Evolutionary conservation across 2,113 vertebrate species (phyloP).

Genomic region (Ciconia maguari): DNA sequence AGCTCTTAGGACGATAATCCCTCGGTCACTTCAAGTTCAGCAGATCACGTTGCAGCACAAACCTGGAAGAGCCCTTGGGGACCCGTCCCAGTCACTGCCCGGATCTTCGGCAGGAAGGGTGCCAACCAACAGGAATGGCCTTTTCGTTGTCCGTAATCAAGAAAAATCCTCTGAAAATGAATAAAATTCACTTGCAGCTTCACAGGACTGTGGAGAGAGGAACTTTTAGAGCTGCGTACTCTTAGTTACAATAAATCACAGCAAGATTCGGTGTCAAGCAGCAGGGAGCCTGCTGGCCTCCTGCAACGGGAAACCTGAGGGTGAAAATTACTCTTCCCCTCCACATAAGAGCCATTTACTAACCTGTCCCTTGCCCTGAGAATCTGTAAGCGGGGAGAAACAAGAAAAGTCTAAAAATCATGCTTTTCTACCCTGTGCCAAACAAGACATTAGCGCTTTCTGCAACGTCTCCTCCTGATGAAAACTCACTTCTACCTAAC

Average conservation of each 20-base stretch:
- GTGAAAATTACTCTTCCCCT: not conserved
- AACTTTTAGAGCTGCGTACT: not conserved
- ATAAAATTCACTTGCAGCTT: not conserved
- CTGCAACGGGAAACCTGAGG: fast-evolving
- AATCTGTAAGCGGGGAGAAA: not conserved
- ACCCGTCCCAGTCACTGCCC: not conserved
- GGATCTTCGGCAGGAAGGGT: not conserved
- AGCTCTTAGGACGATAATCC: not conserved
- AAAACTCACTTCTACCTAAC: not conserved
- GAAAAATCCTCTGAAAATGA: not conserved
- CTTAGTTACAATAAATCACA: not conserved
- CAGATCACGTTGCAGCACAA: not conserved
- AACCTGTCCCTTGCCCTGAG: not conserved
- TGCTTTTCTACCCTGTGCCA: not conserved
- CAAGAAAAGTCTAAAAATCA: not conserved
- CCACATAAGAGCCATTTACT: not conserved
- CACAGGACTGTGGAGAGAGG: not conserved
- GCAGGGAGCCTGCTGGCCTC: not conserved
- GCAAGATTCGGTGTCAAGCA: not conserved
- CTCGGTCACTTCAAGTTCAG: not conserved
- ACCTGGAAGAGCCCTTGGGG: not conserved
- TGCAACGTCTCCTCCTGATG: not conserved
- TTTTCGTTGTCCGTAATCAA: not conserved
- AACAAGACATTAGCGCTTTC: not conserved
- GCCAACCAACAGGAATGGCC: not conserved